Percentiles rank a stretch among this genome's conserved stretches.
phyloP scores from a whole-genome alignment of 2,888 invertebrate species.

The Patella caerulea region DNA sequence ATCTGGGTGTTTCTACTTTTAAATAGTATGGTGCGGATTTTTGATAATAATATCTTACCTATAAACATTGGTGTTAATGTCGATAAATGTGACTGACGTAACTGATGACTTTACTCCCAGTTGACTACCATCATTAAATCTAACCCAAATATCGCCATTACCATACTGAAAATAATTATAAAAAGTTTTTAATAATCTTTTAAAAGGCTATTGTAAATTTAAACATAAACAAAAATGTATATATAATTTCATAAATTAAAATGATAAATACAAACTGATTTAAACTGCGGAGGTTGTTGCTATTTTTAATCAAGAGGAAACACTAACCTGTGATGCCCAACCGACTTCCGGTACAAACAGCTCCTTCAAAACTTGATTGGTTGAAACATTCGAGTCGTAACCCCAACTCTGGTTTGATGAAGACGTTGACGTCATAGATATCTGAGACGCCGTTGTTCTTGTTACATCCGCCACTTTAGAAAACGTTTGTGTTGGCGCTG shows the following conservation, averaged over 20 bases:
- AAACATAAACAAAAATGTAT: no score
- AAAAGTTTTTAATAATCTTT: neutral
- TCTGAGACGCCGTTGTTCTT: constrained; percentile 39
- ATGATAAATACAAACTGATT: no score
- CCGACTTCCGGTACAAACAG: constrained; percentile 73
- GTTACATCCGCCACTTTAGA: constrained; percentile 40
- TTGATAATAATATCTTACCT: constrained; percentile 37
- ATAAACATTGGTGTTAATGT: constrained; percentile 54
- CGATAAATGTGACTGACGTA: constrained; percentile 66
- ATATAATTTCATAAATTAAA: no score
- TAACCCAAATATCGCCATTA: constrained; percentile 74
- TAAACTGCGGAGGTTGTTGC: no score
- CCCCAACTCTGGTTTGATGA: constrained; percentile 37
- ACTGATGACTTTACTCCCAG: constrained; percentile 66
- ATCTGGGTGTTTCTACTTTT: neutral
- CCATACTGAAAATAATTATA: constrained; percentile 62
- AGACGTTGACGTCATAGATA: constrained; percentile 39
- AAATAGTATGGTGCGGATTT: neutral
- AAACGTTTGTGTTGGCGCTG: neutral
- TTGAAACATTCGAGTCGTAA: constrained; percentile 36
- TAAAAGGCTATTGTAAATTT: no score
- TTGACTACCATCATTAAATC: constrained; percentile 74
- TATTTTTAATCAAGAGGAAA: neutral
- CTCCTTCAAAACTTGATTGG: constrained; percentile 48
- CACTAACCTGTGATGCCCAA: constrained; percentile 71